Conservation (phyloP, 2,888 invertebrate genomes). For the Polyommatus icarus region DNA sequence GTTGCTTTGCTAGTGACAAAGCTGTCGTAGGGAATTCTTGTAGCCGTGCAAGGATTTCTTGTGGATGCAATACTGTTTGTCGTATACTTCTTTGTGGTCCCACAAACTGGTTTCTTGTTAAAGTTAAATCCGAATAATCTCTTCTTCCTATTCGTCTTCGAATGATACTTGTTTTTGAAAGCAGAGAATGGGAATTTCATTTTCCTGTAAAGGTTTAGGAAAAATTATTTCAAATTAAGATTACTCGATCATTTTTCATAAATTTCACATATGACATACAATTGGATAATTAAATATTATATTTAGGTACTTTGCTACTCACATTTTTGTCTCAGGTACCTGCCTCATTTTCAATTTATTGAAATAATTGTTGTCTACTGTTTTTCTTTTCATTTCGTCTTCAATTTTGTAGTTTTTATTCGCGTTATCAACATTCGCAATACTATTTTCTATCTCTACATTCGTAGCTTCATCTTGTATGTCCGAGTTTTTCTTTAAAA, state of each 20-base stretch:
- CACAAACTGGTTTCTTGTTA: background rate
- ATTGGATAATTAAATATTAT: too few relatives aligned
- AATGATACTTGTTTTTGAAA: background rate
- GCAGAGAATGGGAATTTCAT: slow-evolving; percentile 68
- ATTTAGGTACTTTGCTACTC: background rate
- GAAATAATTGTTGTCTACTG: background rate
- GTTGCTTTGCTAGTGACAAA: background rate
- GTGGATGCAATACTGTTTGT: background rate
- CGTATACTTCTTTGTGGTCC: background rate
- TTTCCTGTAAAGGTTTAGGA: slow-evolving; percentile 44
- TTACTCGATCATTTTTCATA: background rate
- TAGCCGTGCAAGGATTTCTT: background rate
- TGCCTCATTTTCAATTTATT: background rate
- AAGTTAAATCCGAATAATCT: slow-evolving; percentile 11
- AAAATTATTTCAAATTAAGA: slow-evolving; percentile 42
- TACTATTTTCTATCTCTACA: background rate
- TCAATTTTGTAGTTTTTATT: background rate
- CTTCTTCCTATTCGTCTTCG: background rate
- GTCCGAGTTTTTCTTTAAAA: background rate
- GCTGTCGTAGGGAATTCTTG: background rate
- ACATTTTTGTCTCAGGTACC: background rate
- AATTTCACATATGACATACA: background rate
- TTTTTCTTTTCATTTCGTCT: background rate
- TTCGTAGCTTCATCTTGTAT: background rate
- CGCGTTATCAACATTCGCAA: background rate